Evolutionary conservation across 2,113 vertebrate genomes (phyloP).

Genomic region (Cottus gobio): DNA sequence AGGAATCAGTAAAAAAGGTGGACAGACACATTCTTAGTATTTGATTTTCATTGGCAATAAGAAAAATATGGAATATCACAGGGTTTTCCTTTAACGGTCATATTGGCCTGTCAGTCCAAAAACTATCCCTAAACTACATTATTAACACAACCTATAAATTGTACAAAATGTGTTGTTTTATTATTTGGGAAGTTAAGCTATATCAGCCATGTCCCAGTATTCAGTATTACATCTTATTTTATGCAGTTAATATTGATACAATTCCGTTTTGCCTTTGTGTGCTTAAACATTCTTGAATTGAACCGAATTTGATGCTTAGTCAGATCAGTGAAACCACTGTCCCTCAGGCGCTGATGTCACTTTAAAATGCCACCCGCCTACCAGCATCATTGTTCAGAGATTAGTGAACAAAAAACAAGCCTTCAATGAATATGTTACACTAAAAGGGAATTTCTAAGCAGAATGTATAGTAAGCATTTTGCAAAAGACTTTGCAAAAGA

Average conservation of each 20-base stretch:
- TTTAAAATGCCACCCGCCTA: constrained; percentile 56
- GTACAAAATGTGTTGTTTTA: constrained; percentile 15
- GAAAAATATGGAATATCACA: background rate
- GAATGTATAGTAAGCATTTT: constrained; percentile 75
- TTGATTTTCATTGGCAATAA: background rate
- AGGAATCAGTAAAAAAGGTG: background rate
- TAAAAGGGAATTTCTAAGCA: constrained; percentile 73
- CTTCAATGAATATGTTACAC: constrained; percentile 59
- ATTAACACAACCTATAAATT: constrained; percentile 6
- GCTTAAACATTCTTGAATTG: constrained; percentile 38
- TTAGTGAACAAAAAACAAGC: constrained; percentile 75
- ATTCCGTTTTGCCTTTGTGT: constrained; percentile 20
- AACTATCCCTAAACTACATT: constrained; percentile 1
- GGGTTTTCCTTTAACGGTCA: background rate
- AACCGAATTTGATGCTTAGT: constrained; percentile 49
- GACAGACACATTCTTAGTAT: background rate
- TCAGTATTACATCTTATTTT: constrained; percentile 16
- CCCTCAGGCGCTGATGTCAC: constrained; percentile 70
- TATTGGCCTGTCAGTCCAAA: background rate
- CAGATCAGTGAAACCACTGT: constrained; percentile 58
- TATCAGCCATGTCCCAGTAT: background rate
- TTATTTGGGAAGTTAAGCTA: constrained; percentile 28
- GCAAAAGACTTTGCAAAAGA: constrained; percentile 65
- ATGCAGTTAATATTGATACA: constrained; percentile 37
- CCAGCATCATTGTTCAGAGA: constrained; percentile 69